Base-by-base conservation (phyloP, 2,797 vertebrate species). In the Ceyx erithaca region DNA sequence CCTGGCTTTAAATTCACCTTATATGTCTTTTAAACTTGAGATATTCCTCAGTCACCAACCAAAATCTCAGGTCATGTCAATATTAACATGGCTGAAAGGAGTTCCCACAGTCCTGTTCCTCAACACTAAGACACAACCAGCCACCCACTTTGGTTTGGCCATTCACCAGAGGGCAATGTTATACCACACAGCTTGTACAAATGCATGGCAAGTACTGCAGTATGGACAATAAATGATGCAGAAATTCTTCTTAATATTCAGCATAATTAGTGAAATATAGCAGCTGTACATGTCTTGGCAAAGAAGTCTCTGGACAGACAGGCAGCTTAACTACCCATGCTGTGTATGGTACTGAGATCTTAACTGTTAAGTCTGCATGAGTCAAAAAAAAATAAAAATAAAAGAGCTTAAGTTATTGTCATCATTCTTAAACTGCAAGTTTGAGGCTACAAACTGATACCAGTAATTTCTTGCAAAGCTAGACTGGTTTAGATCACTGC, bases 201-300 rank as follows among this genome's bases (percentile, higher is more conserved):
- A 33, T 7, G 19, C 4, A 0, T 12, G 12, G n/a, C 0, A 1
- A 80, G 14, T 9, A 23, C 57, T 70, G 52, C 61, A 67, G 43
- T 43, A n/a, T 1, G 14, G 52, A 40, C 59, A 55, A 30, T 4
- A 3, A 22, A 52, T 30, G 7, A 8, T 51, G 64, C 41, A 62
- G 48, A 77, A 76, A 40, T 5, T 9, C 25, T 69, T 20, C 71
- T 14, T 41, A n/a, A 14, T 33, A 18, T 61, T 68, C 55, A 76
- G 41, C 40, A 71, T 13, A 63, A 80, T 57, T 10, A 72, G 46
- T 7, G 4, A 72, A 66, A 80, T 13, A 67, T 35, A 68, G 49
- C 16, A 64, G 49, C 15, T 79, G 33, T 25, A 9, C 13, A 18
- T 14, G 30, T 68, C 19, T 64, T 69, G n/a, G 59, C 55, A 79